Evolutionary conservation across 2,888 invertebrate species (phyloP), one percentile per base, ranked within the genome.

Genomic region (Poecilobothrus nobilitatus): DNA sequence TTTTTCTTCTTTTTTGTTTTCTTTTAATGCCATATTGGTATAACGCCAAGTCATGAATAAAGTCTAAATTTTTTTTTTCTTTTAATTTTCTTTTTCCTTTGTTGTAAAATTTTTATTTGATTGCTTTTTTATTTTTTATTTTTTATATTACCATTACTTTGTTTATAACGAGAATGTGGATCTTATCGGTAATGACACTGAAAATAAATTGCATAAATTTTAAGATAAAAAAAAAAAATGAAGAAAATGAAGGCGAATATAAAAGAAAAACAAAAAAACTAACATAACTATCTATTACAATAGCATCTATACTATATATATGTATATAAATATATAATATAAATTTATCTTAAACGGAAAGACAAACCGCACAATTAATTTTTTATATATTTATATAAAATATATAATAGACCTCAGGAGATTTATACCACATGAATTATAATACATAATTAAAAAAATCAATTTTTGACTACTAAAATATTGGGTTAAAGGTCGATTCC

Each of bases 151-250:
- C 2, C 15, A 53, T 53, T 53, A 53, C 53, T 53, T 53, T 53
- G 53, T 53, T 53, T 12, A 18, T 53, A 53, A 53, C 53, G 53
- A 53, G 18, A 53, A 53, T 53, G 53, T 53, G 53, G 53, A 67
- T 64, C 63, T 41, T 63, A 67, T 67, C 67, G 67, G 67, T 67
- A 67, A 67, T 67, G 67, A 67, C 67, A 67, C 67, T 67, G 67
- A 67, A 67, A 67, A 67, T 67, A 53, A 53, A 53, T 53, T 53
- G 53, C 53, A 53, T 53, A 53, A 53, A 53, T 53, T 53, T 53
- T 18, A 53, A 53, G 53, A 53, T 53, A 53, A 18, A 53, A 53
- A 53, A 15, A 53, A 53, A 4, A 15, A 53, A 9, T 10, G 18
- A 53, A 53, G n/a, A 53, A 12, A 53, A 41, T 12, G 12, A 41